These are phyloP conservation scores for Seira musarum DNA, from an alignment of 2,888 invertebrate species.

Conservation along the genomic window DNA sequence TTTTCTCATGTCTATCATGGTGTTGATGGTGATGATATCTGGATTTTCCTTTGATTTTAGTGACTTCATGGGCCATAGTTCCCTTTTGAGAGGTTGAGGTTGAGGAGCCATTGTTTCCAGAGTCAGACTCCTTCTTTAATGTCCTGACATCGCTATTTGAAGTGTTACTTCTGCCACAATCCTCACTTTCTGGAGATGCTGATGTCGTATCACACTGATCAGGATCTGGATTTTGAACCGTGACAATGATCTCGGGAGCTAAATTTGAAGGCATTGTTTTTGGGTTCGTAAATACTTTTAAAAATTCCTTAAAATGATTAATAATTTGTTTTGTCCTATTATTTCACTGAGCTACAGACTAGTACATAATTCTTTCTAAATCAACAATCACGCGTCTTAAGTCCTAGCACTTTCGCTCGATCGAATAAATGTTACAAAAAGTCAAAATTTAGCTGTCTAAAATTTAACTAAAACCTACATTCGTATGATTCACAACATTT, in stretches of 20 bases:
- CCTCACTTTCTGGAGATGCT: constrained; percentile 41
- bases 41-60: constrained; percentile 11
- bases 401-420: too few relatives aligned
- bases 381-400: too few relatives aligned
- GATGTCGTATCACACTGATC: constrained; percentile 41
- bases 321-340: too few relatives aligned
- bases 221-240: constrained; percentile 50
- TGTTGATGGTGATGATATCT: constrained; percentile 19
- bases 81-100: too few relatives aligned
- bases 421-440: too few relatives aligned
- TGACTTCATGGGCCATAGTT: too few relatives aligned
- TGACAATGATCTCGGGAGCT: constrained; percentile 54
- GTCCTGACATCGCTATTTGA: not conserved
- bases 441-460: too few relatives aligned
- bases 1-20: not conserved
- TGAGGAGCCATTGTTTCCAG: not conserved
- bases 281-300: not conserved
- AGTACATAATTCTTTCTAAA: too few relatives aligned
- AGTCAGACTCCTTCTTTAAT: not conserved
- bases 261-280: constrained; percentile 41
- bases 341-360: too few relatives aligned
- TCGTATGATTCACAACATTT: too few relatives aligned
- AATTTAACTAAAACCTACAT: too few relatives aligned
- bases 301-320: too few relatives aligned
- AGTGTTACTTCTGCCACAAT: constrained; percentile 23